Evolutionary conservation across 2,888 invertebrate genomes (phyloP).

Genomic region (Drymonia ruficornis): DNA sequence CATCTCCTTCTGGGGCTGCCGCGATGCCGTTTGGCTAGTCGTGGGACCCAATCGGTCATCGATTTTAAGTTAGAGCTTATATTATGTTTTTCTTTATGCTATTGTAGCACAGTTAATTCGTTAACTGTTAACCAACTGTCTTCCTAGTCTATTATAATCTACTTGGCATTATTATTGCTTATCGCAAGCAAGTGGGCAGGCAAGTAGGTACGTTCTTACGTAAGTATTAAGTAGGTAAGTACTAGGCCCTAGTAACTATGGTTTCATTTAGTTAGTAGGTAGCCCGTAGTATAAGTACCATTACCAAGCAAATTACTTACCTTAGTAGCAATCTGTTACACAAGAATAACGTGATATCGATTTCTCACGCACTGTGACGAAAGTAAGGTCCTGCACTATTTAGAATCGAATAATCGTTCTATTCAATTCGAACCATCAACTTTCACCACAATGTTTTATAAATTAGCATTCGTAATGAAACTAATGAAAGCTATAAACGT

Average conservation of each 20-base stretch:
- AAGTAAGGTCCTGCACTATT: neutral
- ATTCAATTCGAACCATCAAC: conserved; percentile 25
- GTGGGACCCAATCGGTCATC: no score
- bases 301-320: neutral
- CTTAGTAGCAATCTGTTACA: neutral
- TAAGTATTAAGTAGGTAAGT: no score
- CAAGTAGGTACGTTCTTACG: no score
- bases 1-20: no score
- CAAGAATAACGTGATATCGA: neutral
- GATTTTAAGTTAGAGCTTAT: no score
- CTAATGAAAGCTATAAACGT: conserved; percentile 41
- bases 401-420: neutral
- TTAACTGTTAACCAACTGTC: no score
- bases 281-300: neutral
- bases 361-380: conserved; percentile 16
- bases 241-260: neutral
- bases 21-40: no score
- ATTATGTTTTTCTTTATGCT: no score
- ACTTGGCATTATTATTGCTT: no score
- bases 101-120: no score
- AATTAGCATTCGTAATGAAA: conserved; percentile 47
- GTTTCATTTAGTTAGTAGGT: neutral
- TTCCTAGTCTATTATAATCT: no score
- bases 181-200: no score
- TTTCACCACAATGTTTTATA: conserved; percentile 55